Evolutionary conservation across 2,113 vertebrate genomes (phyloP).

Genomic region (Camelus dromedarius): DNA sequence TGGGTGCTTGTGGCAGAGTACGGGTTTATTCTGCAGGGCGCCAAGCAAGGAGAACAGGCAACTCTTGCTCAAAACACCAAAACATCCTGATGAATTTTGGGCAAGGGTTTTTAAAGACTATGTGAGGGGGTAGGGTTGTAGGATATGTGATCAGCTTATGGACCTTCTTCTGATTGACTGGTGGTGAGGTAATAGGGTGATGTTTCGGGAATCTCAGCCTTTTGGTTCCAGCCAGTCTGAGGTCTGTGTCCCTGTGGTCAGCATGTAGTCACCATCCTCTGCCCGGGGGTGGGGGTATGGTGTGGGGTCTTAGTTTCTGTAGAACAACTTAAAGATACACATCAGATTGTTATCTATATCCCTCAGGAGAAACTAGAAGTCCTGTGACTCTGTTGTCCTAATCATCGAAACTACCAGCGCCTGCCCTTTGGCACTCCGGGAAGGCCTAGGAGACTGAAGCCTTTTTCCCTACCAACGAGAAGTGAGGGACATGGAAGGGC

Average conservation of each 20-base stretch:
- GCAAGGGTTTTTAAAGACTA: background rate
- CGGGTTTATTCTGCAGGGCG: background rate
- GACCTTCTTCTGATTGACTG: background rate
- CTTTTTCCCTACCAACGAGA: too few relatives aligned
- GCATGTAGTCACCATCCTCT: background rate
- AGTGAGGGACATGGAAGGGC: too few relatives aligned
- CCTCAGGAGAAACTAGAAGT: too few relatives aligned
- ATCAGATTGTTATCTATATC: too few relatives aligned
- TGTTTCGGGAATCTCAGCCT: background rate
- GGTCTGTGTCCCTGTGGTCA: background rate
- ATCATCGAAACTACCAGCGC: too few relatives aligned
- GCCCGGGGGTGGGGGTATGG: background rate
- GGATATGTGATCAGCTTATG: background rate
- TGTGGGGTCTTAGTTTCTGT: too few relatives aligned
- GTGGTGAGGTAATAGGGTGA: background rate
- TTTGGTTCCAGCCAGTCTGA: background rate
- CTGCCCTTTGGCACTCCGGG: too few relatives aligned
- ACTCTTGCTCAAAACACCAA: background rate
- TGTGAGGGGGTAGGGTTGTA: background rate
- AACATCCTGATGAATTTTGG: background rate
- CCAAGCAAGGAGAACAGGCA: background rate
- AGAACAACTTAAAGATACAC: too few relatives aligned
- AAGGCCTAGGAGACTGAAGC: too few relatives aligned
- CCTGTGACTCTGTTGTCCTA: too few relatives aligned
- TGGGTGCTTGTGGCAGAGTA: background rate